These are phyloP conservation scores for Chloropsis cyanopogon DNA, from an alignment of 2,113 vertebrate genomes.

Conservation along the genomic window DNA sequence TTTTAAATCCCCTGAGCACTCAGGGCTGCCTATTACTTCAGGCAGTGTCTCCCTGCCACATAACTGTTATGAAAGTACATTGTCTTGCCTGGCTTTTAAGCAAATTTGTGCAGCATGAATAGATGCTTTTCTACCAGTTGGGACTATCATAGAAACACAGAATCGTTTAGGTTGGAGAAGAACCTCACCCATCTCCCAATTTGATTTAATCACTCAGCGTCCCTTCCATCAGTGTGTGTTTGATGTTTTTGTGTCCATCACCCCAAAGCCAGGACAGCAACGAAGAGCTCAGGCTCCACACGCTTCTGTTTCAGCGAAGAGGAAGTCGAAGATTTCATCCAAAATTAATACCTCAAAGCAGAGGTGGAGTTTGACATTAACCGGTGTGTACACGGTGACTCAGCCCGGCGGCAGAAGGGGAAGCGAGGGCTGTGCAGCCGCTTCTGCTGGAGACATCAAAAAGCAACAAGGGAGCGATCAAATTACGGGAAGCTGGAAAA, in stretches of 20 bases:
- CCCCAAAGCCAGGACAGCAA: not conserved
- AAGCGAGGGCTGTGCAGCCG: not conserved
- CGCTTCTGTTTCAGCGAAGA: not conserved
- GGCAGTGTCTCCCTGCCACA: not conserved
- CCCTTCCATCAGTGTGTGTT: not conserved
- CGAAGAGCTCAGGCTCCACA: not conserved
- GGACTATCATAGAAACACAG: not conserved
- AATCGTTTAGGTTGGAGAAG: not conserved
- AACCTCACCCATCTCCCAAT: not conserved
- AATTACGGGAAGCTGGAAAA: not conserved
- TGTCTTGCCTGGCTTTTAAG: not conserved
- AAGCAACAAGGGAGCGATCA: not conserved
- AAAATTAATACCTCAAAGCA: constrained; percentile 4
- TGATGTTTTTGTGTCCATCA: not conserved
- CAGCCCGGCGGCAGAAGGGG: not conserved
- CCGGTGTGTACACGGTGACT: constrained; percentile 3
- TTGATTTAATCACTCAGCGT: not conserved
- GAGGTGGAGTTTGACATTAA: constrained; percentile 18
- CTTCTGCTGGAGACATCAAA: constrained; percentile 21
- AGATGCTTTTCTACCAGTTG: not conserved
- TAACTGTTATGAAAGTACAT: not conserved
- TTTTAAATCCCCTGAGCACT: not conserved
- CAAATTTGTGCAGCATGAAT: not conserved
- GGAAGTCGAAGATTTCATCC: not conserved
- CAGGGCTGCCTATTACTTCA: not conserved